These are phyloP conservation scores for Drosophila sulfurigaster DNA, from an alignment of 1,140 invertebrate species.

Conservation along the genomic window DNA sequence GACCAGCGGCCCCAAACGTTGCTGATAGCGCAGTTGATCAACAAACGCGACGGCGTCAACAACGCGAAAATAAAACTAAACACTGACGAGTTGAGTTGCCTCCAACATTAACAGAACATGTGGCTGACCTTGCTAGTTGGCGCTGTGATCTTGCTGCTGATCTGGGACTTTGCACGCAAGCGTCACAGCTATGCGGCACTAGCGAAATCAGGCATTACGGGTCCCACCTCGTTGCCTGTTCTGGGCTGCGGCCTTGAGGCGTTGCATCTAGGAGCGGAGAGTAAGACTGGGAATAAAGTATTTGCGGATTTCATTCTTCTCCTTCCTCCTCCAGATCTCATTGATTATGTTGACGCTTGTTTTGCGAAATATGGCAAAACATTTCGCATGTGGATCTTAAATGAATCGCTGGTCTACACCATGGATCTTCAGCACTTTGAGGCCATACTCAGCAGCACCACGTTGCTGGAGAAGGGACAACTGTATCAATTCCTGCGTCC, in stretches of 20 bases:
- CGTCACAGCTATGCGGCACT: constrained; percentile 41
- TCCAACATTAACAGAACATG: constrained; percentile 28
- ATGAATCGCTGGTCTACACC: constrained; percentile 70
- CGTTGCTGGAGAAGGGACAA: constrained; percentile 64
- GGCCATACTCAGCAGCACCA: constrained; percentile 64
- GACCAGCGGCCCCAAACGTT: constrained; percentile 26
- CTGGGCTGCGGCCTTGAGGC: constrained; percentile 59
- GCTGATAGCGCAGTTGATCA: constrained; percentile 53
- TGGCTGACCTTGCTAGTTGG: constrained; percentile 55
- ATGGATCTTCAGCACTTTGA: constrained; percentile 81
- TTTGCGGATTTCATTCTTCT: too few relatives aligned
- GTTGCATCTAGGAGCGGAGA: constrained; percentile 62
- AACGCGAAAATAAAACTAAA: constrained; percentile 6
- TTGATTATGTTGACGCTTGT: constrained; percentile 43
- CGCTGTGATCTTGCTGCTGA: constrained; percentile 48
- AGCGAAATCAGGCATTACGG: constrained; percentile 45
- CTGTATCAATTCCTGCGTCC: constrained; percentile 82
- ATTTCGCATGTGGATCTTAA: constrained; percentile 87
- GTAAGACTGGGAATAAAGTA: too few relatives aligned
- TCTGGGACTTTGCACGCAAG: constrained; percentile 66
- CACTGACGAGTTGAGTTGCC: neutral
- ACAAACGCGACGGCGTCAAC: constrained; percentile 39
- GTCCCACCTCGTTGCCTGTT: constrained; percentile 52
- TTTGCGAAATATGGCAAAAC: constrained; percentile 60
- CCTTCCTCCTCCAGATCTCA: constrained; percentile 36